phyloP scores from a whole-genome alignment of 2,113 vertebrate genomes.

The Oxygymnocypris stewartii region DNA sequence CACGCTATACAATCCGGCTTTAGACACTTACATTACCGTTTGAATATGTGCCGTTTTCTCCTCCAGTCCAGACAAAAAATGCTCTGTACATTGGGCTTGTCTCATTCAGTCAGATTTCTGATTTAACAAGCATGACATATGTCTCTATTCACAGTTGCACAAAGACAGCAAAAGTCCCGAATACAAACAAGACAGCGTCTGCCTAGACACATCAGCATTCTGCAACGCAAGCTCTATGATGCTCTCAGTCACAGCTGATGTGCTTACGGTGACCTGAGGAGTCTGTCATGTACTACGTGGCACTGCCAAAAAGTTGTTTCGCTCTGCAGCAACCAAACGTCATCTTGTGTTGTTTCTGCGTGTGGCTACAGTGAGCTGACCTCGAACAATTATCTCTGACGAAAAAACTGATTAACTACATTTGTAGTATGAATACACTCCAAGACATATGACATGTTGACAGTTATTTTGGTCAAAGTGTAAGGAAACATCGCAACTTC shows the following conservation, averaged over 20 bases:
- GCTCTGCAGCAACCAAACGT: not conserved
- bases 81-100: constrained; percentile 7
- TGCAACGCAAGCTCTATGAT: not conserved
- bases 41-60: not conserved
- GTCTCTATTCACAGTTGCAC: constrained; percentile 22
- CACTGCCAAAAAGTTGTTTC: not conserved
- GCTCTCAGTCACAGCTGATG: not conserved
- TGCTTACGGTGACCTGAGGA: not conserved
- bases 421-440: too few species aligned
- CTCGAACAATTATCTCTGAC: not conserved
- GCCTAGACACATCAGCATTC: constrained; percentile 27
- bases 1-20: not conserved
- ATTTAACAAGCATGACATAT: constrained; percentile 31
- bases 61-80: not conserved
- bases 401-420: too few species aligned
- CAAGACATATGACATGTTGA: not conserved
- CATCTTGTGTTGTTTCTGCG: not conserved
- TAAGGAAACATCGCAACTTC: not conserved
- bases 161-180: constrained; percentile 13
- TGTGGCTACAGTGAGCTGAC: not conserved
- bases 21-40: not conserved
- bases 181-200: constrained; percentile 24
- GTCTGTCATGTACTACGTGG: not conserved
- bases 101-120: not conserved
- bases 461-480: not conserved